These are phyloP conservation scores for Spodoptera littoralis DNA, from an alignment of 2,888 invertebrate species.

Conservation along the genomic window DNA sequence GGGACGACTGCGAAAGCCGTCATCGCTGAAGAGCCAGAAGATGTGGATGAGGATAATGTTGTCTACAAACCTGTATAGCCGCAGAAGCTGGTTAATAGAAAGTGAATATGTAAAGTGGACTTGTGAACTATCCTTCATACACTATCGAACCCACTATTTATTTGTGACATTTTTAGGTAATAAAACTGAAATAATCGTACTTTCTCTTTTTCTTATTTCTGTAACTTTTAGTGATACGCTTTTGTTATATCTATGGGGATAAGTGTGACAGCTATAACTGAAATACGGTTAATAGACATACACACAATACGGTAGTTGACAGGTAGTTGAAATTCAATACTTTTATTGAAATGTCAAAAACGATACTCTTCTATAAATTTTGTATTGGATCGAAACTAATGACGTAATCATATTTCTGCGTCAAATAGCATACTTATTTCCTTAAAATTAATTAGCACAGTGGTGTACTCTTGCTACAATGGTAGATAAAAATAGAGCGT, in stretches of 20 bases:
- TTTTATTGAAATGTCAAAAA: too few species aligned
- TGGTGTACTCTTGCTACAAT: constrained; percentile 3
- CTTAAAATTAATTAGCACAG: too few species aligned
- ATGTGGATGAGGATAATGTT: constrained; percentile 64
- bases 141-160: neutral
- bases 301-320: too few species aligned
- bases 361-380: too few species aligned
- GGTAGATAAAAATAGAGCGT: constrained; percentile 7
- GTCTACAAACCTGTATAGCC: constrained; percentile 65
- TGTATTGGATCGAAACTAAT: too few species aligned
- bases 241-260: too few species aligned
- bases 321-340: too few species aligned
- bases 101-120: neutral
- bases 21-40: constrained; percentile 54
- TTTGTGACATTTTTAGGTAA: constrained; percentile 2
- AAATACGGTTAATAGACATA: too few species aligned
- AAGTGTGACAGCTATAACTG: too few species aligned
- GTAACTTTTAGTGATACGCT: too few species aligned
- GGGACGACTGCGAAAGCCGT: constrained; percentile 23
- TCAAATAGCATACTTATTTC: too few species aligned
- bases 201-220: neutral
- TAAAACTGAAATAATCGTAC: constrained; percentile 14
- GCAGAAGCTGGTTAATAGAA: neutral
- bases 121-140: constrained; percentile 7
- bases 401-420: too few species aligned